Conservation (phyloP, 2,113 vertebrate genomes). For the Microcebus lehilahytsara region DNA sequence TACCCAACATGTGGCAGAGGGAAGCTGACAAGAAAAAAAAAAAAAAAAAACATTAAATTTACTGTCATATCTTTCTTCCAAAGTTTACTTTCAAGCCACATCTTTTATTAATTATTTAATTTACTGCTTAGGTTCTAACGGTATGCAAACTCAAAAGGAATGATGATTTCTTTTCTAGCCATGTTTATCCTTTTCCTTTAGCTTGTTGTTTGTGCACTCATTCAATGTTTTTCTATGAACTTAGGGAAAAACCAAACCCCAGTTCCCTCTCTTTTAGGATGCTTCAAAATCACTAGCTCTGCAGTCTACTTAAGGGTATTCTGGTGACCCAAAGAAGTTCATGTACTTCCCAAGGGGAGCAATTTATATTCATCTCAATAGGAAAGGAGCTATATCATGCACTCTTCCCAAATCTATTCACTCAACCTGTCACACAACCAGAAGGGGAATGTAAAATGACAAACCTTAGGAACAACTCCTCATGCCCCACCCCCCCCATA, state of each 20-base stretch:
- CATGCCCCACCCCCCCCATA: neutral
- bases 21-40: neutral
- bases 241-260: neutral
- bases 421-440: neutral
- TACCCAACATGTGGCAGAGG: neutral
- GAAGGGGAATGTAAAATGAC: neutral
- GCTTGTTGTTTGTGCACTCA: neutral
- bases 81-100: neutral
- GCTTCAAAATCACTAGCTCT: neutral
- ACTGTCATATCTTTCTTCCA: neutral
- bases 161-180: neutral
- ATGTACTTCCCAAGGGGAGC: neutral
- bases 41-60: neutral
- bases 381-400: neutral
- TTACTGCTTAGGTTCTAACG: neutral
- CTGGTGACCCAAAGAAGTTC: neutral
- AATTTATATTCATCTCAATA: neutral
- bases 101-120: conserved; percentile 26
- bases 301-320: neutral
- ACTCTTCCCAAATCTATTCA: neutral
- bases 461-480: neutral
- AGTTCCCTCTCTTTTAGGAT: neutral
- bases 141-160: neutral
- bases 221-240: neutral
- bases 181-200: neutral